phyloP scores from a whole-genome alignment of 2,888 invertebrate genomes.

The Drosophila lacicola region DNA sequence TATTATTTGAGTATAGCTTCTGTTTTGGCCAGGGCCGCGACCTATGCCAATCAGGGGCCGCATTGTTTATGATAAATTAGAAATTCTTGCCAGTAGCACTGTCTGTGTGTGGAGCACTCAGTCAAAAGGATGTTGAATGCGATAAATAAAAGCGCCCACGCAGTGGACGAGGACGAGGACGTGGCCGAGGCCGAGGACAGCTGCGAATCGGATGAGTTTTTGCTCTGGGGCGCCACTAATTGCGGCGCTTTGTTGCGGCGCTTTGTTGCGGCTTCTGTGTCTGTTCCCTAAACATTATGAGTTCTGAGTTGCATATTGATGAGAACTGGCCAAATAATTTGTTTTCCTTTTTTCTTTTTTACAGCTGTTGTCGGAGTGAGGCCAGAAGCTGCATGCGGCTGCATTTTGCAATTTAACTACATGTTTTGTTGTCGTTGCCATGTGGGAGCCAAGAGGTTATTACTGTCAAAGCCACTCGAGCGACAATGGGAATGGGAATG shows the following conservation, averaged over 20 bases:
- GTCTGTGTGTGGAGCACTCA: constrained; percentile 8
- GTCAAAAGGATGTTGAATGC: constrained; percentile 25
- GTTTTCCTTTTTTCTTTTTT: constrained; percentile 1
- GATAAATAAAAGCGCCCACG: constrained; percentile 61
- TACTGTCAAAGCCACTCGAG: constrained; percentile 73
- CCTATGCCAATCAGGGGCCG: constrained; percentile 67
- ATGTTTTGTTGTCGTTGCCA: constrained; percentile 40
- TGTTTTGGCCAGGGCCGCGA: constrained; percentile 57
- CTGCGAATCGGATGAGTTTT: constrained; percentile 48
- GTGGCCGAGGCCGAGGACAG: constrained; percentile 8
- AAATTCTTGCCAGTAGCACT: constrained; percentile 57
- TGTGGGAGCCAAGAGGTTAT: constrained; percentile 74
- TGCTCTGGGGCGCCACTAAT: constrained; percentile 77
- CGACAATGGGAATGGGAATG: no score
- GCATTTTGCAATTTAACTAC: constrained; percentile 69
- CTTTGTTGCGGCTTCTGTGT: constrained; percentile 9
- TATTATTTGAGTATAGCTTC: constrained; percentile 10
- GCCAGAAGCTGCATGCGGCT: constrained; percentile 29
- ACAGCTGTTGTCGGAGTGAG: neutral
- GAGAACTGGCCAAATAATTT: constrained; percentile 8
- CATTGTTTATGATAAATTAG: constrained; percentile 74
- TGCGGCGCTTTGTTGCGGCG: constrained; percentile 36
- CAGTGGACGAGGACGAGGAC: constrained; percentile 7
- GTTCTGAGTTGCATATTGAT: constrained; percentile 2
- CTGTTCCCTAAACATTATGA: neutral